Evolutionary conservation across 2,797 vertebrate species (phyloP).

Genomic region (Pangasius larnaudii): DNA sequence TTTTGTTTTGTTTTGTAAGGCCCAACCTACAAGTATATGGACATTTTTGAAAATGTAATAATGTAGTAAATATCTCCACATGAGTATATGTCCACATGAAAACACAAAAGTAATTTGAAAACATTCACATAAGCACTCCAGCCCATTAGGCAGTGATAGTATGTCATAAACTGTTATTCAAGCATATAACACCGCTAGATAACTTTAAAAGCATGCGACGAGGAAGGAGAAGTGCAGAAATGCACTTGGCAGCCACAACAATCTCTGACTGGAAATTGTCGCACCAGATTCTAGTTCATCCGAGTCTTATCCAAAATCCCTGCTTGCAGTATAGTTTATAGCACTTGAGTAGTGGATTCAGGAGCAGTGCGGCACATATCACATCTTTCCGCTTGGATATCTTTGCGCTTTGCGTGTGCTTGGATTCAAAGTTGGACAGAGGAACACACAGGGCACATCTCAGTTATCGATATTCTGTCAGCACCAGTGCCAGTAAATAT

Average conservation of each 20-base stretch:
- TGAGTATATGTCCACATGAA: neutral
- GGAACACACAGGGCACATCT: neutral
- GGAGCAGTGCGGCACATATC: too few relatives aligned
- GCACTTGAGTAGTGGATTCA: neutral
- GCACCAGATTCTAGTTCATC: neutral
- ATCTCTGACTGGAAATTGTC: neutral
- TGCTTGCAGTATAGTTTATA: neutral
- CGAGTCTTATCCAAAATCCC: slow-evolving; percentile 4
- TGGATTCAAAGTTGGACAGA: neutral
- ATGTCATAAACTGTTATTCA: neutral
- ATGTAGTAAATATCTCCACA: neutral
- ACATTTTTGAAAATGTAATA: neutral
- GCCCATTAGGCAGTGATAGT: neutral
- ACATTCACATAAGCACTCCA: neutral
- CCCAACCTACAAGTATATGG: neutral
- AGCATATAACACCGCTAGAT: neutral
- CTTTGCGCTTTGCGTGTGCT: neutral
- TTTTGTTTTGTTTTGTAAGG: neutral
- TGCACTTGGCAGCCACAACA: neutral
- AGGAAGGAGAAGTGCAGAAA: neutral
- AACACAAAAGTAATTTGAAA: neutral
- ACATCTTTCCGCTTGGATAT: neutral
- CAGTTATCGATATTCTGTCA: neutral
- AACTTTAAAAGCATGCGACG: neutral
- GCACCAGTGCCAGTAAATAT: neutral